A percentile compares a stretch with the other conserved stretches of the same genome.
phyloP scores from a whole-genome alignment of 2,888 invertebrate species.

The Nasonovia ribisnigri region DNA sequence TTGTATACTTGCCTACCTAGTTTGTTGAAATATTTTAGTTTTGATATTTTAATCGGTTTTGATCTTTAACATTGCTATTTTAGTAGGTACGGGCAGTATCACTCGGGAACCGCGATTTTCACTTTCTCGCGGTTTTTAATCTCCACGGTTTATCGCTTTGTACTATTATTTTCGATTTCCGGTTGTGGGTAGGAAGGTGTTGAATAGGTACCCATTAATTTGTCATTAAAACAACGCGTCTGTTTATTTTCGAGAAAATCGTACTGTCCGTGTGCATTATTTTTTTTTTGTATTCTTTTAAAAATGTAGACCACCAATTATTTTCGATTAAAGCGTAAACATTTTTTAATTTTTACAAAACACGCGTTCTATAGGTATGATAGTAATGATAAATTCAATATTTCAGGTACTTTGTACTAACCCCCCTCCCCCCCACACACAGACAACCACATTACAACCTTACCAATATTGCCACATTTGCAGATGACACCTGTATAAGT shows the following conservation, averaged over 20 bases:
- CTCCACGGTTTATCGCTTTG: conserved; percentile 8
- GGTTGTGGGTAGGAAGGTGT: neutral
- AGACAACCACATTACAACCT: neutral
- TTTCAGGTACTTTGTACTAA: neutral
- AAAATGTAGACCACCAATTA: neutral
- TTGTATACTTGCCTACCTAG: neutral
- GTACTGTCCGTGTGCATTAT: neutral
- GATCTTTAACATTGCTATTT: neutral
- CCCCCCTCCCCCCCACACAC: too few relatives aligned
- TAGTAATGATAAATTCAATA: neutral
- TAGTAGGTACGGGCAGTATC: neutral
- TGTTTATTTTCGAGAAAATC: neutral
- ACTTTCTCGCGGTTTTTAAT: conserved; percentile 42
- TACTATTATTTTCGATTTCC: conserved; percentile 21
- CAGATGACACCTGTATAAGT: neutral
- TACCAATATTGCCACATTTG: neutral
- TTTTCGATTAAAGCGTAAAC: neutral
- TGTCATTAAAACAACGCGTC: conserved; percentile 7
- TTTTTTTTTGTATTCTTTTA: neutral
- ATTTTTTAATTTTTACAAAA: neutral
- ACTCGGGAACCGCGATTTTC: conserved; percentile 8
- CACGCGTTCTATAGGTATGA: neutral
- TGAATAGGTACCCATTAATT: neutral
- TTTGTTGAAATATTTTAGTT: neutral
- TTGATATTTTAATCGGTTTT: neutral